phyloP scores from a whole-genome alignment of 1,140 invertebrate species.

The Papilio polytes region DNA sequence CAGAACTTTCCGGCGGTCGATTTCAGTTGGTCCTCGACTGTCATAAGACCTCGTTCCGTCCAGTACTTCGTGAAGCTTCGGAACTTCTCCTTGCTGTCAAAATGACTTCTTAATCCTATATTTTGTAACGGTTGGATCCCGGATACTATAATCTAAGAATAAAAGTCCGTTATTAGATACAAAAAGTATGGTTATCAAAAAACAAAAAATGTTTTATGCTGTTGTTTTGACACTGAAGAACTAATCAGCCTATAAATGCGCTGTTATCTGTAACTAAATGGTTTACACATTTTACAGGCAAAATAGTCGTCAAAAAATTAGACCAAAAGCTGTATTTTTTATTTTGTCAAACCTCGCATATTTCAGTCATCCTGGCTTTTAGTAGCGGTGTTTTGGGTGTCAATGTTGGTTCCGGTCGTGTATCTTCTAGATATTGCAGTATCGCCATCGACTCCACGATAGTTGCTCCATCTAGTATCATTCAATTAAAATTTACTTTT shows the following conservation, averaged over 20 bases:
- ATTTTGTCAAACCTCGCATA: slow-evolving; percentile 64
- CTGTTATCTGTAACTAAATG: no score
- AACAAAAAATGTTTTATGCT: no score
- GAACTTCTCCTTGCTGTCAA: slow-evolving; percentile 89
- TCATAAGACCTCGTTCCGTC: slow-evolving; percentile 93
- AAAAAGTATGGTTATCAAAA: no score
- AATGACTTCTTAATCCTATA: slow-evolving; percentile 90
- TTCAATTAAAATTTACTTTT: background rate
- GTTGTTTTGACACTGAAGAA: no score
- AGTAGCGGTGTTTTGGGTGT: slow-evolving; percentile 61
- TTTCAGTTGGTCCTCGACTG: slow-evolving; percentile 93
- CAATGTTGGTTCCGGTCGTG: slow-evolving; percentile 60
- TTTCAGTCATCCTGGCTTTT: slow-evolving; percentile 72
- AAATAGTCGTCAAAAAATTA: no score
- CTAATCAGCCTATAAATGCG: no score
- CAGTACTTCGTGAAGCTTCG: slow-evolving; percentile 93
- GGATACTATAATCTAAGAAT: slow-evolving; percentile 91
- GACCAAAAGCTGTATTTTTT: background rate
- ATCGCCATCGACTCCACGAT: slow-evolving; percentile 81
- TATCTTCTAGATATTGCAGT: slow-evolving; percentile 79
- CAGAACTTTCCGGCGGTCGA: slow-evolving; percentile 94
- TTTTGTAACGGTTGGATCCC: slow-evolving; percentile 99
- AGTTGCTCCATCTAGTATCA: slow-evolving; percentile 67
- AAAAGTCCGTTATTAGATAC: slow-evolving; percentile 38
- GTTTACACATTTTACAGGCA: no score